Evolutionary conservation across 2,888 invertebrate genomes (phyloP), one percentile per base, ranked within the genome.

Genomic region (Homarus gammarus): DNA sequence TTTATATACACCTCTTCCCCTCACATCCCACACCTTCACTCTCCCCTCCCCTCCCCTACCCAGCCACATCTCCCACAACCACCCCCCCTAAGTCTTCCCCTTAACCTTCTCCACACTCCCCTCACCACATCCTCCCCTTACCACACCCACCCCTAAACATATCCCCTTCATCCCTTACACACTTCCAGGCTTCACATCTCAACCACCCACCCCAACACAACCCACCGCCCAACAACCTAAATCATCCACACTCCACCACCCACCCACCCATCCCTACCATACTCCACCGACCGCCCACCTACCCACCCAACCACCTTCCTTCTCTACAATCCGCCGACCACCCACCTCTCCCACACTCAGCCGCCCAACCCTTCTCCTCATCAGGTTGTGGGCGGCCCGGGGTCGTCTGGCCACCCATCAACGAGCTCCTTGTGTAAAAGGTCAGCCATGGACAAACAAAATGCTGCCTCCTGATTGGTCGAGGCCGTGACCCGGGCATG

Each of bases 381-480:
- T 49, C 49, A 33, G 22, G 15, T 22, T n/a, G 56, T 12, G 56
- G 56, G 22, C 18, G 5, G 51, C 15, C 51, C n/a, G 22, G 78
- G 33, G 36, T 36, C 33, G 78, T 18, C 61, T 2, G 18, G 61
- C 36, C n/a, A 27, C 38, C 56, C n/a, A 36, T 61, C 33, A 56
- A 38, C 61, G 10, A 56, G 22, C 38, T 36, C 33, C 49, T n/a
- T 79, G 79, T 61, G 38, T 61, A 79, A 79, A 79, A 79, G 79
- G 79, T 79, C 79, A 79, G n/a, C 38, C 61, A 15, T 27, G 38
- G 61, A 79, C 61, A 38, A 38, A 79, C 79, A 79, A 61, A 38
- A 79, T 44, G 61, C 79, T 79, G 61, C 61, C 61, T 51, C 79
- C 51, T 79, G 79, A 79, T 79, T 79, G 79, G 79, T 31, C 22